These are phyloP conservation scores for Drosophila santomea DNA, from an alignment of 1,140 invertebrate species.

Conservation along the genomic window DNA sequence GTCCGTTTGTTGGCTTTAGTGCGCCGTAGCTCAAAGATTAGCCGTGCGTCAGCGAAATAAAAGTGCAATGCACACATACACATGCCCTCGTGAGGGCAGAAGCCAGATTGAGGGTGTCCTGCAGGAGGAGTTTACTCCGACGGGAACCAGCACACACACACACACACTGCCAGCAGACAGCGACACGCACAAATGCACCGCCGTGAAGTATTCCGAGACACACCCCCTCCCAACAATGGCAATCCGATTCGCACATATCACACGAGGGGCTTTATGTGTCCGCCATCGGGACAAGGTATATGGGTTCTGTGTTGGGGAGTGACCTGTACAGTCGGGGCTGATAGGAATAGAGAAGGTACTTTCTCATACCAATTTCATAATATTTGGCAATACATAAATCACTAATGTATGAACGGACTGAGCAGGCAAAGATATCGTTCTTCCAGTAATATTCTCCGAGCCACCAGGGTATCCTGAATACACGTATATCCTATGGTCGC, in stretches of 20 bases:
- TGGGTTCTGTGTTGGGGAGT: background rate
- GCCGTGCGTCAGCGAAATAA: slow-evolving; percentile 64
- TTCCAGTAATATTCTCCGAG: too few species aligned
- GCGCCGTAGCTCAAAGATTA: slow-evolving; percentile 71
- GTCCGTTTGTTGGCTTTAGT: slow-evolving; percentile 58
- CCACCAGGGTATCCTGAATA: background rate
- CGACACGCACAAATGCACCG: slow-evolving; percentile 57
- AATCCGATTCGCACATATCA: slow-evolving; percentile 18
- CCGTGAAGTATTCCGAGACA: slow-evolving; percentile 54
- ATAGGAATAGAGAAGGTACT: too few species aligned
- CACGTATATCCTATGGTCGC: slow-evolving; percentile 1
- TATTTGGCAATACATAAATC: too few species aligned
- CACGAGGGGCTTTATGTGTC: slow-evolving; percentile 17
- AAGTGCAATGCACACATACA: slow-evolving; percentile 62
- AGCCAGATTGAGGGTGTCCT: background rate
- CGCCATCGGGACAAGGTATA: slow-evolving; percentile 11
- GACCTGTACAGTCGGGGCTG: too few species aligned
- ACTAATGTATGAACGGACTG: too few species aligned
- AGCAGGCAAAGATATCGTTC: too few species aligned
- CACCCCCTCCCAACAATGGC: slow-evolving; percentile 23
- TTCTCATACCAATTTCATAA: too few species aligned
- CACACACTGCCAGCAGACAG: slow-evolving; percentile 13
- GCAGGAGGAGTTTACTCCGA: slow-evolving; percentile 27
- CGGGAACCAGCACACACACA: slow-evolving; percentile 13
- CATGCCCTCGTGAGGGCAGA: slow-evolving; percentile 4